phyloP scores from a whole-genome alignment of 1,140 invertebrate genomes.

The Hyles vespertilio region DNA sequence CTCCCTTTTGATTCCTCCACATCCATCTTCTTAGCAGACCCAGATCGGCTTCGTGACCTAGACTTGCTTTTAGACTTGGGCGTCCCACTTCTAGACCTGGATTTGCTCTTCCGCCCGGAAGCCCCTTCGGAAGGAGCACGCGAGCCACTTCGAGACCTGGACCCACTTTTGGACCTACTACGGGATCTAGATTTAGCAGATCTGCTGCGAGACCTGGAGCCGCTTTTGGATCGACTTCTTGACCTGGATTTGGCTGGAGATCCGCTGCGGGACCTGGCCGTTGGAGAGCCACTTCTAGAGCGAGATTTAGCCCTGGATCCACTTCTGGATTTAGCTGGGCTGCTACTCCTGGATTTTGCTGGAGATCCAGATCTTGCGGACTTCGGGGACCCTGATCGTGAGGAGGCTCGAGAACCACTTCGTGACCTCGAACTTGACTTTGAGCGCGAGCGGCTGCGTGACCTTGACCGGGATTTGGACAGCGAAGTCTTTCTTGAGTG shows the following conservation, averaged over 20 bases:
- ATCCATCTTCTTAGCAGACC: slow-evolving; percentile 33
- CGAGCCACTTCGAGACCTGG: slow-evolving; percentile 15
- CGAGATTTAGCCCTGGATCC: slow-evolving; percentile 8
- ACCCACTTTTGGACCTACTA: slow-evolving; percentile 19
- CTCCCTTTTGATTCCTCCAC: slow-evolving; percentile 19
- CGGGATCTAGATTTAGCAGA: slow-evolving; percentile 29
- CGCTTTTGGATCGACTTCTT: slow-evolving; percentile 29
- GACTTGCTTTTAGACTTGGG: slow-evolving; percentile 27
- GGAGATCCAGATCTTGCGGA: slow-evolving; percentile 22
- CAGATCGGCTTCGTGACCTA: slow-evolving; percentile 11
- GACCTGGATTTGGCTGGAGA: slow-evolving; percentile 24
- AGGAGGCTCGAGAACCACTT: slow-evolving; percentile 18
- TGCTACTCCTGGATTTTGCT: slow-evolving; percentile 23
- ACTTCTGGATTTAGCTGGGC: slow-evolving; percentile 18
- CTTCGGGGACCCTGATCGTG: slow-evolving; percentile 2
- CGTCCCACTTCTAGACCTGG: slow-evolving; percentile 19
- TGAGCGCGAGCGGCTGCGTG: slow-evolving; percentile 26
- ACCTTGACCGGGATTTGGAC: slow-evolving; percentile 26
- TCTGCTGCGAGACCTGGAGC: slow-evolving; percentile 30
- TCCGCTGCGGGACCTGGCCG: slow-evolving; percentile 9
- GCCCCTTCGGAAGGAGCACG: background rate
- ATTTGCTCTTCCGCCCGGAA: background rate
- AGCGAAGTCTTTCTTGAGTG: slow-evolving; percentile 27
- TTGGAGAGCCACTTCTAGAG: too few species aligned
- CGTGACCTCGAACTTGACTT: slow-evolving; percentile 28